These are phyloP conservation scores for Hylaeus anthracinus DNA, from an alignment of 1,140 invertebrate genomes.

Conservation along the genomic window DNA sequence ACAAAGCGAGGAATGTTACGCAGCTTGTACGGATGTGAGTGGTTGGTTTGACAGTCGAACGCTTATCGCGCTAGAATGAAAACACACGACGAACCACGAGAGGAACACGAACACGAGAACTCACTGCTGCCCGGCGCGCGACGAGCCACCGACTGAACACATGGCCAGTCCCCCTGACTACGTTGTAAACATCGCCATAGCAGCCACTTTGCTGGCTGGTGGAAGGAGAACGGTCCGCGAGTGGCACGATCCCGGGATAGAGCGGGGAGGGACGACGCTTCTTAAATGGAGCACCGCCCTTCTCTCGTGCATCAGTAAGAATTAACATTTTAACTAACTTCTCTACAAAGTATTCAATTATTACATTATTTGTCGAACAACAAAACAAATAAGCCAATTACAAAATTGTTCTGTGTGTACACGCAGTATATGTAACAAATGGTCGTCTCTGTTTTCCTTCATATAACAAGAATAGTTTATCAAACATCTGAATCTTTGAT, in stretches of 20 bases:
- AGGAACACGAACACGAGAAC: constrained; percentile 24
- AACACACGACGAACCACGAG: background rate
- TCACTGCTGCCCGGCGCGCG: constrained; percentile 71
- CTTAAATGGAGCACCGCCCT: constrained; percentile 26
- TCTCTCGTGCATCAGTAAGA: background rate
- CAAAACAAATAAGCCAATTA: too few species aligned
- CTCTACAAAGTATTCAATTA: background rate
- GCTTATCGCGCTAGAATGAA: constrained; percentile 1
- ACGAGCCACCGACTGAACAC: constrained; percentile 77
- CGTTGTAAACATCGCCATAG: constrained; percentile 76
- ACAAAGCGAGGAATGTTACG: too few species aligned
- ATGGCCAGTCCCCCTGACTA: constrained; percentile 73
- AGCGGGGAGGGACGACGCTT: background rate
- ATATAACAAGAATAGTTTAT: too few species aligned
- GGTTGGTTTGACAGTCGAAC: constrained; percentile 6
- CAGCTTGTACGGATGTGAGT: background rate
- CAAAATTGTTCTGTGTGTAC: too few species aligned
- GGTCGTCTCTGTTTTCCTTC: too few species aligned
- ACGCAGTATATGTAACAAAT: too few species aligned
- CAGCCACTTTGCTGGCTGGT: constrained; percentile 47
- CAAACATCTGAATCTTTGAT: too few species aligned
- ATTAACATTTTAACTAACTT: background rate
- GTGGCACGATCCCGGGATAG: constrained; percentile 10
- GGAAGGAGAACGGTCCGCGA: constrained; percentile 17
- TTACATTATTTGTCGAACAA: too few species aligned